Evolutionary conservation across 2,797 vertebrate genomes (phyloP), one percentile per base, ranked within the genome.

Genomic region (Bovichtus diacanthus): DNA sequence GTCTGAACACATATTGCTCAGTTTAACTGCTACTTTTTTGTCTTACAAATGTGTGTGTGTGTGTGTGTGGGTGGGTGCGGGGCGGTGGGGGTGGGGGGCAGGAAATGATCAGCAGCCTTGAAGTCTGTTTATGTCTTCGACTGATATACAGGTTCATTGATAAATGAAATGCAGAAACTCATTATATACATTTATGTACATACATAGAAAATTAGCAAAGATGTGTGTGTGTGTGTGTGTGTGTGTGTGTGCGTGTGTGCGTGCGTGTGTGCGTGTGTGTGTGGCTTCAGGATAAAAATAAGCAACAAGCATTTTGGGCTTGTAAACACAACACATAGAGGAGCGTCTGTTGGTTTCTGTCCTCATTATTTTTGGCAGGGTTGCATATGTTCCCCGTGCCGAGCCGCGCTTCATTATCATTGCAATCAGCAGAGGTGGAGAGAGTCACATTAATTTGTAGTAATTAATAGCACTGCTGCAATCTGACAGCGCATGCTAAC

Each of bases 391-490:
- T 97, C 95, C 94, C 94, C 87, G 93, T 88, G 95, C 95, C 90
- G 94, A 92, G 96, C 95, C 92, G 90, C 87, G 96, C 95, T 95
- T 96, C 95, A 98, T 99, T 98, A 98, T 97, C 96, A 97, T 97
- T 96, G 96, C 96, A 96, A 98, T 97, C 96, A 97, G 95, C 95
- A 70, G 91, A 94, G 91, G 91, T 90, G 86, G 80, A 80, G 95
- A 95, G 95, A 98, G 97, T 97, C 97, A 97, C 96, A 96, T 98
- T 98, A 96, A 99, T 98, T 99, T 98, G 98, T 97, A 96, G 97
- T 99, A 99, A 99, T 99, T 99, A 99, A 98, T 97, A 97, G 97
- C 96, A 95, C 94, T 93, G 96, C 96, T 92, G 96, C 96, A 94
- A 23, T 97, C 97, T 97, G 97, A 98, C 97, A 98, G 97, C 94